Evolutionary conservation across 2,113 vertebrate species (phyloP), one percentile per base, ranked within the genome.

Genomic region (Phrynosoma blainvillii): DNA sequence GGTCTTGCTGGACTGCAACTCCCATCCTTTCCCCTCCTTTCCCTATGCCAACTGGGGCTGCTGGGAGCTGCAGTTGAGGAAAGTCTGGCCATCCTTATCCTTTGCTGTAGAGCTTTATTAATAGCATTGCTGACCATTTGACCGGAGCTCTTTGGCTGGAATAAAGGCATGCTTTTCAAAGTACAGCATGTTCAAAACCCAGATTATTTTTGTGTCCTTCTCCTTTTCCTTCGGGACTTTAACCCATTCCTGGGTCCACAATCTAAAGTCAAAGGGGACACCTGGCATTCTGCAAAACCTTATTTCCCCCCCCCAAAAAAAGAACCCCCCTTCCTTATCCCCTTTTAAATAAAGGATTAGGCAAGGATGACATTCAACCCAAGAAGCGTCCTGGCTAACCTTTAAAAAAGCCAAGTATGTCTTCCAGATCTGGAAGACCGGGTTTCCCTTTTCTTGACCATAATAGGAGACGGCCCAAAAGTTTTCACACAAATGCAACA

Each of bases 371-470:
- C 47, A 47, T 47, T 47, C 47, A 47, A 47, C 47, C 47, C 47
- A 5, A 14, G n/a, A 0, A n/a, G 78, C 92, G 62, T 89, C 80
- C 42, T 40, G n/a, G 42, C 5, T 81, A 87, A 66, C 80, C 71
- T 82, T 87, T 88, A 84, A 85, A 85, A 89, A 47, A 47, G 47
- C 92, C 87, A 21, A 14, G 42, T 0, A 7, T 89, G 90, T 52
- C 93, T 92, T 92, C 25, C 2, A 89, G 82, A 84, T 85, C 75
- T 84, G 88, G 4, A 0, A 42, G 85, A 56, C 25, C 82, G 36
- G 89, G 94, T 93, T 92, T 96, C 95, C 95, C 96, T 94, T 93
- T 88, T 93, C 91, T 87, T 96, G 96, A 94, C 97, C 96, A 88
- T 97, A 97, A 96, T 97, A 96, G 97, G 97, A 92, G 96, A 94